Base-by-base conservation (phyloP, 2,888 invertebrate species). In the Clivina fossor region DNA sequence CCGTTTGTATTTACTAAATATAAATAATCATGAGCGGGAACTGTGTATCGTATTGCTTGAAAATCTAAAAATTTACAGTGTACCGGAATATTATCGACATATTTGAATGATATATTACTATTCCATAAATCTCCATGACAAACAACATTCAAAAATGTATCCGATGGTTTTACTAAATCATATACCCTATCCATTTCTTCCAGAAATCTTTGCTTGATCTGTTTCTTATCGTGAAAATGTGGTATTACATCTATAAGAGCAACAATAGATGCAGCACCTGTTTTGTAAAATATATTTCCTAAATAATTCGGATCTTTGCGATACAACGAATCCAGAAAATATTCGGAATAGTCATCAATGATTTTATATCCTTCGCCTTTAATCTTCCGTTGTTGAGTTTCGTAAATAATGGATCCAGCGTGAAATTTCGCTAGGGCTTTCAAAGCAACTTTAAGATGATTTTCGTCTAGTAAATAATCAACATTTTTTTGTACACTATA, bases 51-150 rank as follows among this genome's bases (percentile, higher is more conserved):
- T 7, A 65, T 60, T 3, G 63, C 56, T 62, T 71, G 71, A 56
- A 66, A 73, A 61, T 72, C 71, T 7, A 72, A 55, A 5, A 72
- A 57, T 37, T 63, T 64, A 40, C 66, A 67, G 15, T 65, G 64
- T 2, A 63, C 57, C 11, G 66, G 65, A 11, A 35, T 43, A 9
- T 53, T 41, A 11, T 61, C 50, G 32, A 62, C 58, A 35, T 66
- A 63, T 33, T 66, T 62, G 44, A 68, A 66, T 43, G 72, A 53
- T 11, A 68, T 56, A 58, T 72, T 71, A 47, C 65, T 66, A 3
- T 61, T 78, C 83, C 84, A 84, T 2, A 83, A 68, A 71, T 84
- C 84, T 1, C 82, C 78, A 62, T 84, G 84, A 33, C 79, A 80
- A 3, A 83, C 68, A 0, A 80, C 83, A 59, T 80, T 81, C 30